Conservation (phyloP, 2,113 vertebrate species). For the Peucedramus taeniatus region DNA sequence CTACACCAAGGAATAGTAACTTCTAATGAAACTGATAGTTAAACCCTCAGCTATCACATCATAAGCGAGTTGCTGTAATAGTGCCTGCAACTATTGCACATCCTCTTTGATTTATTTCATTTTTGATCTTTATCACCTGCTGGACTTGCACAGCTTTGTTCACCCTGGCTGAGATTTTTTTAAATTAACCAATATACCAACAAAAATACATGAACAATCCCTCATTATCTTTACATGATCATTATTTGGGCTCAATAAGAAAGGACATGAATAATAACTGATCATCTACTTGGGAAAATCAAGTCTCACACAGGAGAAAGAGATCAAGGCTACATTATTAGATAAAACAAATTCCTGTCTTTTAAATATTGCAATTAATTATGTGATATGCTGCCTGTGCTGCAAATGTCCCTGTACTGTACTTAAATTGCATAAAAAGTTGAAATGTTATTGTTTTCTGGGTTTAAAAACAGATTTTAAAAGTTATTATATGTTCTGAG, state of each 20-base stretch:
- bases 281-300: not conserved
- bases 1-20: not conserved
- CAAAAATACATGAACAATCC: not conserved
- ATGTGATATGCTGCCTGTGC: not conserved
- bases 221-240: not conserved
- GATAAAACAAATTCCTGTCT: not conserved
- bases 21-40: constrained; percentile 23
- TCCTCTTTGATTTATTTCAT: constrained; percentile 45
- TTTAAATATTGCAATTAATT: not conserved
- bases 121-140: constrained; percentile 48
- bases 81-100: not conserved
- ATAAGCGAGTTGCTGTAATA: not conserved
- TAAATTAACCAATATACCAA: not conserved
- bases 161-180: not conserved
- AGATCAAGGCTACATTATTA: not conserved
- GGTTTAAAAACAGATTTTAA: not conserved
- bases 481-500: not conserved
- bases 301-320: not conserved
- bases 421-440: not conserved
- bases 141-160: constrained; percentile 3
- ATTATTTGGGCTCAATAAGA: not conserved
- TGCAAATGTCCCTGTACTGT: not conserved
- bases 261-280: not conserved
- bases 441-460: not conserved
- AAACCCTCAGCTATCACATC: not conserved